phyloP scores from a whole-genome alignment of 2,113 vertebrate species.

The Calyptommatus sinebrachiatus region DNA sequence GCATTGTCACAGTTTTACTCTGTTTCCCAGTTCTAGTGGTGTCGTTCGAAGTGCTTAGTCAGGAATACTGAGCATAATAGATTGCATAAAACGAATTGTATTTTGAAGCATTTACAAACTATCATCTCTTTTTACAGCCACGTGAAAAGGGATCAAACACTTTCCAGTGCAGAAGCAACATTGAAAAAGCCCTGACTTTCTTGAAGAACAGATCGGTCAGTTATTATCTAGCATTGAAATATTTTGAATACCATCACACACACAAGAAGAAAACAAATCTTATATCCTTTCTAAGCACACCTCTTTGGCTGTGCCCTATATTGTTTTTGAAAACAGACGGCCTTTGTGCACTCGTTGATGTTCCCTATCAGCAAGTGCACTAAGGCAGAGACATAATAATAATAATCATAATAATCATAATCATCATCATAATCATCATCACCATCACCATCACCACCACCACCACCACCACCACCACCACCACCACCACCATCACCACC shows the following conservation, averaged over 20 bases:
- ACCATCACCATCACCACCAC: too few relatives aligned
- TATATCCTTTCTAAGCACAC: neutral
- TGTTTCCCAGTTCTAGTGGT: fast-evolving
- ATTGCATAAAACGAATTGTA: neutral
- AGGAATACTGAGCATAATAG: neutral
- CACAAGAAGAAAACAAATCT: too few relatives aligned
- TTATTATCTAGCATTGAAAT: constrained; percentile 35
- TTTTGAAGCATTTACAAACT: neutral
- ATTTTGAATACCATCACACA: neutral
- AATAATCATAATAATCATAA: too few relatives aligned
- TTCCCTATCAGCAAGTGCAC: too few relatives aligned
- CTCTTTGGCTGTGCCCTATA: neutral
- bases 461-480: too few relatives aligned
- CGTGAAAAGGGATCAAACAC: constrained; percentile 86
- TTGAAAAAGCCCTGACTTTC: constrained; percentile 88
- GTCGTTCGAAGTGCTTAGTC: neutral
- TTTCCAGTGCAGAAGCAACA: constrained; percentile 91
- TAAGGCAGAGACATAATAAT: too few relatives aligned
- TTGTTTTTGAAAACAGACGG: too few relatives aligned
- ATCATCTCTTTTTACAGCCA: constrained; percentile 67
- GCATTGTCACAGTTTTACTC: too few relatives aligned
- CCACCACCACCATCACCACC: too few relatives aligned
- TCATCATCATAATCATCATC: too few relatives aligned
- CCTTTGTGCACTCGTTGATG: too few relatives aligned
- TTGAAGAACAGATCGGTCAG: constrained; percentile 87